Evolutionary conservation across 2,888 invertebrate genomes (phyloP).

Genomic region (Cerastis rubricosa): DNA sequence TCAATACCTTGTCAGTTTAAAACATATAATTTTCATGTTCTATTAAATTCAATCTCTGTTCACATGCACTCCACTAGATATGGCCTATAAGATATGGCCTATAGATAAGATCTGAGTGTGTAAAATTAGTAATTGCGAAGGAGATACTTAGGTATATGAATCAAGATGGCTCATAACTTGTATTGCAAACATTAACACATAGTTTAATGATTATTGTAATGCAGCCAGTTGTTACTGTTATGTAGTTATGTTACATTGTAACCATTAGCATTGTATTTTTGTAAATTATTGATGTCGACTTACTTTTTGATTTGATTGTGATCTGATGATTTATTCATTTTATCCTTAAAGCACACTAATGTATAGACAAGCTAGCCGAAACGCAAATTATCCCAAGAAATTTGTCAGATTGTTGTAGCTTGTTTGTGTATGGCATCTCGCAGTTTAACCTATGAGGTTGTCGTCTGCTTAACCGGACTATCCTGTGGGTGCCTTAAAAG

Average conservation of each 20-base stretch:
- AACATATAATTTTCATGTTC: too few species aligned
- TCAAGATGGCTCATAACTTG: conserved; percentile 6
- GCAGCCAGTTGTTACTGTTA: background rate
- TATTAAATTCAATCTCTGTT: background rate
- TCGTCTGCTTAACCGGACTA: too few species aligned
- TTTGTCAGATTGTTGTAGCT: too few species aligned
- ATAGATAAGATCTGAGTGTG: conserved; percentile 15
- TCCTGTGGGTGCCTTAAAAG: too few species aligned
- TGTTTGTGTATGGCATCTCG: too few species aligned
- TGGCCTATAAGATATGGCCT: background rate
- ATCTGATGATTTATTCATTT: background rate
- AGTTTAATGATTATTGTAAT: conserved; percentile 5
- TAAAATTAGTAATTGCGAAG: conserved; percentile 25
- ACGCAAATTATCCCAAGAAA: too few species aligned
- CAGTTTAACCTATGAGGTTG: too few species aligned
- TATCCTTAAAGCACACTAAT: background rate
- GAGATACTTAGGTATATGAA: background rate
- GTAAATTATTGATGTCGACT: background rate
- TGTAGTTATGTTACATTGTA: background rate
- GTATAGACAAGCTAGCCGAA: too few species aligned
- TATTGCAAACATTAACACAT: background rate
- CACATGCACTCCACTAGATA: conserved; percentile 1
- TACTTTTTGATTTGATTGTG: too few species aligned
- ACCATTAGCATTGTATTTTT: background rate
- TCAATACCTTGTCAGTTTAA: too few species aligned